Conservation (phyloP, 2,113 vertebrate genomes). For the Chlamydotis undulata region DNA sequence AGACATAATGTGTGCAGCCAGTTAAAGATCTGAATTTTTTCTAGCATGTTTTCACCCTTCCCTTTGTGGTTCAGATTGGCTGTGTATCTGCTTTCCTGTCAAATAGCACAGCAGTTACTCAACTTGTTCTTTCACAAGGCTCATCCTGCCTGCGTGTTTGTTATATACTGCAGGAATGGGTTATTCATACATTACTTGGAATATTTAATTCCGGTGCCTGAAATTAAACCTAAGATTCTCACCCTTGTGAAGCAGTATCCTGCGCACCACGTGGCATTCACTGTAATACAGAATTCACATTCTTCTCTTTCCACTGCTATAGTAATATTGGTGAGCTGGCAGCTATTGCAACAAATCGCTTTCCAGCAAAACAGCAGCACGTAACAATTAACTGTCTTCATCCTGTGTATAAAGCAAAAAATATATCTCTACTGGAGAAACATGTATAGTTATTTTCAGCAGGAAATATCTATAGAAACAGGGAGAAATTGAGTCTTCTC, state of each 20-base stretch:
- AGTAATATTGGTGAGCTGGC: slow-evolving; percentile 81
- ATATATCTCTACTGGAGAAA: not conserved
- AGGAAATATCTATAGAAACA: not conserved
- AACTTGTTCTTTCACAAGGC: not conserved
- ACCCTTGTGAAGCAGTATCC: slow-evolving; percentile 88
- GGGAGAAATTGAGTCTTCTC: not conserved
- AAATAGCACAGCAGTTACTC: not conserved
- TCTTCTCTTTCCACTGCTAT: slow-evolving; percentile 86
- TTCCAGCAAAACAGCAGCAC: slow-evolving; percentile 80
- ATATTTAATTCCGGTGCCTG: not conserved
- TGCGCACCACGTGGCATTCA: slow-evolving; percentile 84
- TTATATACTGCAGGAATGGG: rapidly evolving
- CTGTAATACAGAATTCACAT: slow-evolving; percentile 78
- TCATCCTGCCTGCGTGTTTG: not conserved
- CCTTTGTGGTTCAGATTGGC: not conserved
- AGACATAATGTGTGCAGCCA: not conserved
- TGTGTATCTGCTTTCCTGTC: not conserved
- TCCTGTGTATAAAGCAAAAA: slow-evolving; percentile 53
- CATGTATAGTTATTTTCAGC: not conserved
- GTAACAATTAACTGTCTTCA: slow-evolving; percentile 79
- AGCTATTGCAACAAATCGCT: slow-evolving; percentile 71
- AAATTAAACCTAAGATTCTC: not conserved
- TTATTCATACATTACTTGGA: not conserved
- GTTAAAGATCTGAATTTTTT: not conserved
- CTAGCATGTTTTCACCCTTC: not conserved